These are phyloP conservation scores for Ursus arctos DNA, from an alignment of 2,113 vertebrate species.

Conservation along the genomic window DNA sequence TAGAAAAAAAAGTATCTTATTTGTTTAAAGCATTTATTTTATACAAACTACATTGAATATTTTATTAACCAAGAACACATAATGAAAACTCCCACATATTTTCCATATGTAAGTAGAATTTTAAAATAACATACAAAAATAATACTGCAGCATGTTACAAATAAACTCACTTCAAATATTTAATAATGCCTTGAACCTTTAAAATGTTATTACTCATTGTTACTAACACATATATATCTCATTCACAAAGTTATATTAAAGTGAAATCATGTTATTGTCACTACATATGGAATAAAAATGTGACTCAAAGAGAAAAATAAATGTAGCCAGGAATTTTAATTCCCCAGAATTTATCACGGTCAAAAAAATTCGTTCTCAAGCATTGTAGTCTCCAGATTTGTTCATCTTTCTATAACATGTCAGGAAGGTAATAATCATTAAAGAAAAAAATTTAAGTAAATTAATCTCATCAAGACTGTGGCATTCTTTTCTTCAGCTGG, in stretches of 20 bases:
- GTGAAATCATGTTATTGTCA: not conserved
- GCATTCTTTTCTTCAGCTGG: not conserved
- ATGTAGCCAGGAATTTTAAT: not conserved
- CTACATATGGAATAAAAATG: not conserved
- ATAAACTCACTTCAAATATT: not conserved
- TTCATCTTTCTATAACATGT: not conserved
- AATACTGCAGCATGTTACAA: not conserved
- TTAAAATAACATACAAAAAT: not conserved
- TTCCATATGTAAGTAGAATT: not conserved
- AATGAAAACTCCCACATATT: not conserved
- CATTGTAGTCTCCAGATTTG: not conserved
- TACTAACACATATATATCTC: not conserved
- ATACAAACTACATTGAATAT: not conserved
- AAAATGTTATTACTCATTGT: not conserved
- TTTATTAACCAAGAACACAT: not conserved
- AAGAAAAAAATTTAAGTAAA: not conserved
- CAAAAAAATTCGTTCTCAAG: not conserved
- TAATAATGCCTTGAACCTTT: not conserved
- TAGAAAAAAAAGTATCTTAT: not conserved
- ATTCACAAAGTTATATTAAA: not conserved
- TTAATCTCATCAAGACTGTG: not conserved
- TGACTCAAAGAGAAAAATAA: slow-evolving; percentile 21
- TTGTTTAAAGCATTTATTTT: not conserved
- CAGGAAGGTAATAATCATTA: not conserved
- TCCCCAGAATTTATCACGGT: not conserved